phyloP scores from a whole-genome alignment of 2,888 invertebrate genomes.

The Xylophagus ater region DNA sequence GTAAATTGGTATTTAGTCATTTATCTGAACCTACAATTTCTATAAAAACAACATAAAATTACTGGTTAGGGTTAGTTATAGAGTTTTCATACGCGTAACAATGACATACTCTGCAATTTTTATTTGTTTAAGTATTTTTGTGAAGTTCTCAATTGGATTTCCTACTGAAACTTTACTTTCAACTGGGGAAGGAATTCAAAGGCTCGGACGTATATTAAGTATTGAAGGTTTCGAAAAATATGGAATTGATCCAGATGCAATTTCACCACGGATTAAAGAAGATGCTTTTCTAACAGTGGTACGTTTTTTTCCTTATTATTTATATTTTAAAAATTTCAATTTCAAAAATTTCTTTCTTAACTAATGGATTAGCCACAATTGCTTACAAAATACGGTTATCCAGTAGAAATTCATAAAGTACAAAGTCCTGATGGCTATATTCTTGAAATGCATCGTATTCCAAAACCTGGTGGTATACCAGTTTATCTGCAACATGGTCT shows the following conservation, averaged over 20 bases:
- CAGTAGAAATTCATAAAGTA: conserved; percentile 51
- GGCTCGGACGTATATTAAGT: neutral
- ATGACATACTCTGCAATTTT: too few relatives aligned
- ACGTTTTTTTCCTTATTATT: neutral
- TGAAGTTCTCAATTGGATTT: too few relatives aligned
- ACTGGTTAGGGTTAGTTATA: too few relatives aligned
- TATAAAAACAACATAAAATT: too few relatives aligned
- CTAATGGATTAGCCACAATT: conserved; percentile 38
- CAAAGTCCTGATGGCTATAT: conserved; percentile 69
- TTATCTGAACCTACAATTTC: too few relatives aligned
- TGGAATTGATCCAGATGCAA: neutral
- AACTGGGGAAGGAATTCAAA: too few relatives aligned
- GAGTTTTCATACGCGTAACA: too few relatives aligned
- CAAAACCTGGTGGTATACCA: conserved; percentile 43
- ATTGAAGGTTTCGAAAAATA: conserved; percentile 1
- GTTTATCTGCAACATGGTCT: conserved; percentile 61
- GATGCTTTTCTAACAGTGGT: too few relatives aligned
- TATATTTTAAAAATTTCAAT: neutral
- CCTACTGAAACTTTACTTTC: too few relatives aligned
- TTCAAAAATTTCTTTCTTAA: neutral
- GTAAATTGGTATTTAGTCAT: too few relatives aligned
- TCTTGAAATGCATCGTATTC: conserved; percentile 61
- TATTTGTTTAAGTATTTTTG: too few relatives aligned
- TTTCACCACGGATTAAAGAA: too few relatives aligned
- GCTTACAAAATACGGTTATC: conserved; percentile 51